phyloP scores from a whole-genome alignment of 2,113 vertebrate species.

The Edolisoma coerulescens region DNA sequence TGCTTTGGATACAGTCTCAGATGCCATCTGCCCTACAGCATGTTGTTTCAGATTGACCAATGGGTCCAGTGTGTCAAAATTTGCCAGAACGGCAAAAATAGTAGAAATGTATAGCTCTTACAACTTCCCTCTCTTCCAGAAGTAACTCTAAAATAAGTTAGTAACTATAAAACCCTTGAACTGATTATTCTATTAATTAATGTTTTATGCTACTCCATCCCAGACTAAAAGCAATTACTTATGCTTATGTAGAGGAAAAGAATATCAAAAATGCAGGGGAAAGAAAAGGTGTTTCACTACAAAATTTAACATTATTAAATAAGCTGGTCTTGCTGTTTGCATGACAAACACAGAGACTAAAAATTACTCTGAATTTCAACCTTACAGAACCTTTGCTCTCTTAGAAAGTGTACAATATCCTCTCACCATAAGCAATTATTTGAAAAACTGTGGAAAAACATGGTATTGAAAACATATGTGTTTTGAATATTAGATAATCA shows the following conservation, averaged over 20 bases:
- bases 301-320: background rate
- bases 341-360: background rate
- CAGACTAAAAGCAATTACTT: background rate
- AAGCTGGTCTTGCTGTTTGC: background rate
- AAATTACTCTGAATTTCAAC: background rate
- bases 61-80: background rate
- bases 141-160: background rate
- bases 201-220: background rate
- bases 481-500: background rate
- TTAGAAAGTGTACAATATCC: background rate
- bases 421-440: background rate
- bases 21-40: background rate
- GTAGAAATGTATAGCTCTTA: background rate
- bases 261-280: background rate
- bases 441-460: background rate
- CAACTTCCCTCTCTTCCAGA: background rate
- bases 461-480: background rate
- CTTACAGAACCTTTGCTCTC: background rate
- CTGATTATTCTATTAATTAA: background rate
- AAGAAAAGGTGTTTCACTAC: background rate
- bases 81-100: background rate
- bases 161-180: background rate
- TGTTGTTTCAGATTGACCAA: background rate
- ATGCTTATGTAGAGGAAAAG: background rate
- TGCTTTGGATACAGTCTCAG: background rate